Evolutionary conservation across 2,888 invertebrate genomes (phyloP), one percentile per base, ranked within the genome.

Genomic region (Sesia bembeciformis): DNA sequence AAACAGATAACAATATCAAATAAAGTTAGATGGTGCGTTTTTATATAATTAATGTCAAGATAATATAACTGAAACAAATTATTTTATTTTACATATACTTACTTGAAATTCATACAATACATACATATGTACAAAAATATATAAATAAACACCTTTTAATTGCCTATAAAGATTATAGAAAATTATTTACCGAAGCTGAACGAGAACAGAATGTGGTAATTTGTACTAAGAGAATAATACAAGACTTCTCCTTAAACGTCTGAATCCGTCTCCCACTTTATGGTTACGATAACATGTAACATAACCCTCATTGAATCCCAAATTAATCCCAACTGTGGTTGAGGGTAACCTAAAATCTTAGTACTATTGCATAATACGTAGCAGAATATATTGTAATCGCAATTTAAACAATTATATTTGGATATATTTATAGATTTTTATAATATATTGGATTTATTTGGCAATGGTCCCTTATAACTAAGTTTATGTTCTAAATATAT

Each of bases 381-480:
- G 8, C 4, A 6, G 4, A 42, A 46, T 46, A 46, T 46, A 46
- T 46, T 46, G 0, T 5, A 46, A 46, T 46, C n/a, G 46, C 7
- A 46, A 8, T 46, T 4, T 43, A 43, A 4, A 43, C 8, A 43
- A 43, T 43, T 7, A 43, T 4, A 23, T 23, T 23, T 23, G 23
- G 2, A 23, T 23, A 41, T 46, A 46, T 46, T 46, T 46, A 46
- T 23, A 43, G n/a, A 23, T 23, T 23, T n/a, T 23, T 23, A n/a
- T 46, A 4, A 23, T 39, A 50, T 50, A 50, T 6, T 50, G 46
- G 38, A 50, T 50, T 8, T 50, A 58, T 23, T 59, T 57, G 63
- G 61, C 67, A 58, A 68, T 67, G 67, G 67, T 68, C 67, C 67
- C 67, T 65, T 67, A 68, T 61, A 46, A 56, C 60, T 63, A 62